Conservation (phyloP, 37 sponge, comb jelly and placozoan genomes). For the Chondrosia reniformis region DNA sequence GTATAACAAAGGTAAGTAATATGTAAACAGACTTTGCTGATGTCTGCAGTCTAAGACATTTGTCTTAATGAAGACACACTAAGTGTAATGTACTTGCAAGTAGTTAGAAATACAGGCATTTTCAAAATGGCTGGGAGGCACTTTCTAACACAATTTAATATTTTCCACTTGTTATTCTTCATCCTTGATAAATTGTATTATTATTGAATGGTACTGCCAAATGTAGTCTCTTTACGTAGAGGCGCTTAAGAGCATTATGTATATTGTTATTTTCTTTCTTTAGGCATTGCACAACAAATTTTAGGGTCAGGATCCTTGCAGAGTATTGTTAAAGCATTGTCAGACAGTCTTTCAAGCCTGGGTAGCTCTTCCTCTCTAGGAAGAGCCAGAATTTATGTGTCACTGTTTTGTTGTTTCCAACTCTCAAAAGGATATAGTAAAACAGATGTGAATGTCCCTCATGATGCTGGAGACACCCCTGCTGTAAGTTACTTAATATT, state of each 20-base stretch:
- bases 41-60: neutral
- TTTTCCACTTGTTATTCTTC: neutral
- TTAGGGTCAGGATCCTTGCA: slow-evolving; percentile 55
- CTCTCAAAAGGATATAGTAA: slow-evolving; percentile 33
- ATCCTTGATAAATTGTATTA: neutral
- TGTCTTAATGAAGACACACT: neutral
- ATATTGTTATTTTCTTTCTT: too few relatives aligned
- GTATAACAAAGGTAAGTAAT: neutral
- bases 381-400: slow-evolving; percentile 60
- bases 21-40: neutral
- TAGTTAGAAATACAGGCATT: too few relatives aligned
- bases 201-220: too few relatives aligned
- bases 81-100: too few relatives aligned
- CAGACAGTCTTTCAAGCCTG: slow-evolving; percentile 30
- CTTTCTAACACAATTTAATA: too few relatives aligned
- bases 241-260: too few relatives aligned
- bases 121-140: too few relatives aligned
- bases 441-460: neutral
- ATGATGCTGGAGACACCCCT: slow-evolving; percentile 1
- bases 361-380: neutral
- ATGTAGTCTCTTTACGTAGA: too few relatives aligned
- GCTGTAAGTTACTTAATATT: too few relatives aligned
- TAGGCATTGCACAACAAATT: slow-evolving; percentile 3
- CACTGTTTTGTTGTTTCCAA: slow-evolving; percentile 82
- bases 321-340: slow-evolving; percentile 46